These are phyloP conservation scores for Cerceris rybyensis DNA, from an alignment of 2,888 invertebrate genomes.

Conservation along the genomic window DNA sequence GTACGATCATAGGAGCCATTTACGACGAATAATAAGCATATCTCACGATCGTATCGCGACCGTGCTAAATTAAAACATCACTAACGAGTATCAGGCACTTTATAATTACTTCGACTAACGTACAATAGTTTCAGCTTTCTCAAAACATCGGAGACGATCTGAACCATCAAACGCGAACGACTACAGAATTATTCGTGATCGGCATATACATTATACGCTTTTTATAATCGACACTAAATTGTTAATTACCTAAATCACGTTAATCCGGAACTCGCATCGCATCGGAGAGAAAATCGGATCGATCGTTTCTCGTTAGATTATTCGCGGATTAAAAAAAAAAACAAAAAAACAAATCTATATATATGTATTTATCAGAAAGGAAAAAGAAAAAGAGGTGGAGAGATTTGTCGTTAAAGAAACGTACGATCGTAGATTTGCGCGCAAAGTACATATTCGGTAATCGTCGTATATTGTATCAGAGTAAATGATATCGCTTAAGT, in stretches of 20 bases:
- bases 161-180: background rate
- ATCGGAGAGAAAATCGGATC: background rate
- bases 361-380: background rate
- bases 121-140: background rate
- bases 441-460: background rate
- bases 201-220: background rate
- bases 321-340: background rate
- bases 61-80: background rate
- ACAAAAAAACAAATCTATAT: background rate
- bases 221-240: conserved; percentile 1
- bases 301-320: background rate
- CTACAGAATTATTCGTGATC: background rate
- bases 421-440: background rate
- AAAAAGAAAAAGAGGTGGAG: too few species aligned
- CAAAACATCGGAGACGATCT: background rate
- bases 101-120: background rate
- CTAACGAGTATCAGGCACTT: conserved; percentile 1
- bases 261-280: too few species aligned
- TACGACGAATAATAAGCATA: background rate
- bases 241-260: background rate
- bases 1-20: background rate
- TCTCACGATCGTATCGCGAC: background rate
- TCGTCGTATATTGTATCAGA: too few species aligned
- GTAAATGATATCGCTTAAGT: too few species aligned
- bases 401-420: background rate